These are phyloP conservation scores for Drosophila tropicalis DNA, from an alignment of 1,140 invertebrate species.

Conservation along the genomic window DNA sequence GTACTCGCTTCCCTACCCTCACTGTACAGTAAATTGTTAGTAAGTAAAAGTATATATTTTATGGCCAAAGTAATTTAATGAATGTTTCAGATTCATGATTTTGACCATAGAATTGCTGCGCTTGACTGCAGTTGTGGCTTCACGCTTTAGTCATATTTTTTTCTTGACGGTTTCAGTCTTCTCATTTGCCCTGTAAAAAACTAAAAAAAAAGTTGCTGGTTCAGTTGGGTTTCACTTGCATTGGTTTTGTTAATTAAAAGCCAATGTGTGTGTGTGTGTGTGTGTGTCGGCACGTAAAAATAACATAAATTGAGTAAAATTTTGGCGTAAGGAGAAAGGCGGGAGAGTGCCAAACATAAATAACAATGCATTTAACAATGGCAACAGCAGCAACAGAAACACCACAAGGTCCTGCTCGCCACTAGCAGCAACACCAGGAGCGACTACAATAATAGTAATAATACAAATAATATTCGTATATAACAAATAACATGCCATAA, in stretches of 20 bases:
- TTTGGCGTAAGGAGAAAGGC: conserved; percentile 33
- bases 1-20: neutral
- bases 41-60: neutral
- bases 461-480: conserved; percentile 71
- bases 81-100: conserved; percentile 2
- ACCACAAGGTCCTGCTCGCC: conserved; percentile 26
- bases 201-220: neutral
- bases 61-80: conserved; percentile 10
- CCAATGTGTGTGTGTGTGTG: conserved; percentile 18
- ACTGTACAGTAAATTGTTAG: neutral
- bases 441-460: conserved; percentile 35
- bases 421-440: conserved; percentile 42
- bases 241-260: conserved; percentile 50
- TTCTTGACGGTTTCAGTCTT: neutral
- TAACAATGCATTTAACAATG: conserved; percentile 54
- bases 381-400: conserved; percentile 48
- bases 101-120: conserved; percentile 5
- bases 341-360: conserved; percentile 62
- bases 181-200: conserved; percentile 8
- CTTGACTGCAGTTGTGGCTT: conserved; percentile 6
- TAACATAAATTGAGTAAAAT: conserved; percentile 18
- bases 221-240: conserved; percentile 24
- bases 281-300: conserved; percentile 10
- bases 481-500: conserved; percentile 62
- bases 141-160: neutral